These are phyloP conservation scores for Anthoptus insignis DNA, from an alignment of 2,888 invertebrate genomes.

Conservation along the genomic window DNA sequence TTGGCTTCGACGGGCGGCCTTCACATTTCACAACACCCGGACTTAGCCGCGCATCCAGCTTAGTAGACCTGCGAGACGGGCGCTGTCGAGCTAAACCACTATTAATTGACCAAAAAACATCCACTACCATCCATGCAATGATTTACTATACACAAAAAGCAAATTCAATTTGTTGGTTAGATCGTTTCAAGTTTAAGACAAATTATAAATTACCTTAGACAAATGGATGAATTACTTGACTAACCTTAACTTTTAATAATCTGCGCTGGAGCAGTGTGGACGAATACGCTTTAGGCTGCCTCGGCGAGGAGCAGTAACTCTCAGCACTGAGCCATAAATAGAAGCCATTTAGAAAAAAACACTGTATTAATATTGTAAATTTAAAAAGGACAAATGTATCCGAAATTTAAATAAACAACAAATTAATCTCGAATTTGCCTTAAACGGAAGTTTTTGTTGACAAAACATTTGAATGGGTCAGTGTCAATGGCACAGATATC, in stretches of 20 bases:
- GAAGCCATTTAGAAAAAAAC: too few species aligned
- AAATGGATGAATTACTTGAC: too few species aligned
- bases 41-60: constrained; percentile 81
- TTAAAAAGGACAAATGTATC: not conserved
- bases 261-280: too few species aligned
- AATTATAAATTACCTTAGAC: too few species aligned
- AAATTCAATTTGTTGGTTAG: not conserved
- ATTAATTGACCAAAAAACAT: constrained; percentile 8
- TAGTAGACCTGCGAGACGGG: constrained; percentile 37
- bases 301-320: too few species aligned
- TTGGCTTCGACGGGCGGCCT: constrained; percentile 79
- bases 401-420: not conserved
- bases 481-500: constrained; percentile 12
- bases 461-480: constrained; percentile 4
- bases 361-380: not conserved
- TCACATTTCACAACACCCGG: constrained; percentile 85
- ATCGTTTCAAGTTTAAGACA: not conserved
- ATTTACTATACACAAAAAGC: not conserved
- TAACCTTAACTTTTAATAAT: too few species aligned
- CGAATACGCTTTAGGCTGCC: too few species aligned
- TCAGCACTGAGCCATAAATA: too few species aligned
- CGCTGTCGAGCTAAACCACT: constrained; percentile 2
- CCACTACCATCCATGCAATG: not conserved
- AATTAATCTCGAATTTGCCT: constrained; percentile 6
- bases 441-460: constrained; percentile 2